phyloP scores from a whole-genome alignment of 2,888 invertebrate species.

The Drosophila formosana region DNA sequence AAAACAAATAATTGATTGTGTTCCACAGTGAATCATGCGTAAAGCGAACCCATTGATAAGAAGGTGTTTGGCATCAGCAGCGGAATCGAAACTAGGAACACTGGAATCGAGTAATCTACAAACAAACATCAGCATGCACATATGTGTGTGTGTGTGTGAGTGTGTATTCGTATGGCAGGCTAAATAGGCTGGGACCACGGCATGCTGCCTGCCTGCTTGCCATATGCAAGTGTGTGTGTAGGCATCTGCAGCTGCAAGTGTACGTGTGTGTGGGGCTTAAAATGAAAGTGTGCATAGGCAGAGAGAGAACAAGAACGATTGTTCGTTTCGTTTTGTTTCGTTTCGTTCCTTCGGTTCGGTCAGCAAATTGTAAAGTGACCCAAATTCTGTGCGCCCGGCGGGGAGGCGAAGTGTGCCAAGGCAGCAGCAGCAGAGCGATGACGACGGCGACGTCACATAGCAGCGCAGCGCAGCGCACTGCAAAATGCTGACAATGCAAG shows the following conservation, averaged over 20 bases:
- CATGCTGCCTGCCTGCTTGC: background rate
- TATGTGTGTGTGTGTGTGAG: background rate
- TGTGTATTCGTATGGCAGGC: constrained; percentile 4
- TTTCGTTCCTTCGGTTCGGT: constrained; percentile 68
- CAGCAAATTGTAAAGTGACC: constrained; percentile 80
- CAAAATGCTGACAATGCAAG: constrained; percentile 79
- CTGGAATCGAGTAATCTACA: constrained; percentile 11
- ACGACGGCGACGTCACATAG: constrained; percentile 35
- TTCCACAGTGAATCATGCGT: constrained; percentile 76
- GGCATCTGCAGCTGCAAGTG: background rate
- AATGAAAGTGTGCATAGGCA: constrained; percentile 59
- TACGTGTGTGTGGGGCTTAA: constrained; percentile 35
- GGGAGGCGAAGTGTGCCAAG: constrained; percentile 78
- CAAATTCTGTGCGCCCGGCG: constrained; percentile 67
- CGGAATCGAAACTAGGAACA: background rate
- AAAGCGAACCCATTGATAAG: constrained; percentile 54
- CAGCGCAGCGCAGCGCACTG: constrained; percentile 43
- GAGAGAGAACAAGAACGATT: constrained; percentile 59
- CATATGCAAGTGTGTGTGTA: background rate
- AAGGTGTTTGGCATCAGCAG: constrained; percentile 6
- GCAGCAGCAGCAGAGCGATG: constrained; percentile 60
- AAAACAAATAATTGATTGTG: constrained; percentile 66
- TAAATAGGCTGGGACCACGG: constrained; percentile 58
- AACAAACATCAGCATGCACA: background rate
- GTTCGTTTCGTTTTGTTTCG: constrained; percentile 26